Percentiles rank a stretch among this genome's conserved stretches.
phyloP scores from a whole-genome alignment of 2,888 invertebrate genomes.

The Terebella lapidaria region DNA sequence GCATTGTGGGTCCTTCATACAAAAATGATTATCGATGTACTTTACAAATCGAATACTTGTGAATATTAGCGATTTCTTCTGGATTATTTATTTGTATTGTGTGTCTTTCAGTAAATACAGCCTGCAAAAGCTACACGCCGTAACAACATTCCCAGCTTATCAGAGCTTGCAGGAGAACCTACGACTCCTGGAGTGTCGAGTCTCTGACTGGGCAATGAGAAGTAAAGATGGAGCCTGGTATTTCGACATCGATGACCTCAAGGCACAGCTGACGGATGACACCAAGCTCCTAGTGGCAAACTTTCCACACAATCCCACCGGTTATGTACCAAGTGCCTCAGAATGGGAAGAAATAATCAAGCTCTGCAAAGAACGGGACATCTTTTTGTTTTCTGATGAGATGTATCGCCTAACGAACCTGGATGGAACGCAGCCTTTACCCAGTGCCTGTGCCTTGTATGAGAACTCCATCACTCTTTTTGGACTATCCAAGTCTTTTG shows the following conservation, averaged over 20 bases:
- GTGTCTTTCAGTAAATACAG: too few relatives aligned
- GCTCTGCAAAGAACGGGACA: conserved; percentile 16
- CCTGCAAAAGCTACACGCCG: too few relatives aligned
- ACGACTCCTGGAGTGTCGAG: conserved; percentile 8
- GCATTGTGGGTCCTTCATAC: too few relatives aligned
- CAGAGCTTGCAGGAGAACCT: conserved; percentile 25
- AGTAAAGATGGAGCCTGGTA: conserved; percentile 13
- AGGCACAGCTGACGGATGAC: conserved; percentile 8
- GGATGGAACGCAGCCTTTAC: conserved; percentile 13
- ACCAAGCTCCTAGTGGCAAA: conserved; percentile 26
- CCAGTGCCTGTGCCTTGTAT: conserved; percentile 19
- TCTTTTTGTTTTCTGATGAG: conserved; percentile 25
- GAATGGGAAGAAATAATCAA: conserved; percentile 16
- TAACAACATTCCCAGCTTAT: conserved; percentile 22
- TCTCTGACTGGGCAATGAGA: conserved; percentile 14
- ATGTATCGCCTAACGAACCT: conserved; percentile 22
- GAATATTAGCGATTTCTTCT: too few relatives aligned
- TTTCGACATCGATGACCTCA: conserved; percentile 17
- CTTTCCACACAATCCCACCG: conserved; percentile 27
- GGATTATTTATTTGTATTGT: too few relatives aligned
- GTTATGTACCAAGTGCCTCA: conserved; percentile 10
- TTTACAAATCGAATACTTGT: too few relatives aligned
- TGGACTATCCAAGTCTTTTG: conserved; percentile 25
- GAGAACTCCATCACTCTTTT: conserved; percentile 19
- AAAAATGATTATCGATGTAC: too few relatives aligned